These are phyloP conservation scores for Pyralis farinalis DNA, from an alignment of 2,888 invertebrate species.

Conservation along the genomic window DNA sequence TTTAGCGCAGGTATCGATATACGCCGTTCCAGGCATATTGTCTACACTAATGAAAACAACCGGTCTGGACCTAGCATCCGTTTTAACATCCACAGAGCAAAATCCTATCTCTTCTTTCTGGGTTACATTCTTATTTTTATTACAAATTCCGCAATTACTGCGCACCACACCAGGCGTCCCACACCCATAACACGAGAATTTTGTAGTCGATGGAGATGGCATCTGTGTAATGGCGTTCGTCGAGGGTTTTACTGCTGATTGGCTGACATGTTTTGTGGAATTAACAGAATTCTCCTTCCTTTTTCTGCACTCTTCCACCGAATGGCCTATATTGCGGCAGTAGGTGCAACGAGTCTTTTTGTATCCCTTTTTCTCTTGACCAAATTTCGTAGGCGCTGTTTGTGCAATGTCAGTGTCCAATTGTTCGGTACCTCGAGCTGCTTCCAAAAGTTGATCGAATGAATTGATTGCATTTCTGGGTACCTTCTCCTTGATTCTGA, in stretches of 20 bases:
- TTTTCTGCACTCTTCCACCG: not conserved
- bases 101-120: not conserved
- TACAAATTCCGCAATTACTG: not conserved
- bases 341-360: not conserved
- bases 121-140: not conserved
- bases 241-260: not conserved
- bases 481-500: no score
- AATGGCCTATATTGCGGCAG: not conserved
- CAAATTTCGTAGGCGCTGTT: no score
- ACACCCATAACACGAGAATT: slow-evolving; percentile 19
- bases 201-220: not conserved
- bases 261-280: no score
- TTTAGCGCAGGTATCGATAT: slow-evolving; percentile 14
- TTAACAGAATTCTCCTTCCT: not conserved
- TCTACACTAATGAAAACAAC: not conserved
- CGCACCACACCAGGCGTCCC: slow-evolving; percentile 18
- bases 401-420: no score
- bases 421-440: no score
- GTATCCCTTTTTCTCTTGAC: no score
- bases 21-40: slow-evolving; percentile 4
- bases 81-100: no score
- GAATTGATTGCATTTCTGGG: no score
- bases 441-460: no score
- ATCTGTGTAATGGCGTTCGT: not conserved
- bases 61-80: not conserved